A percentile compares a stretch with the other conserved stretches of the same genome.
phyloP scores from a whole-genome alignment of 92 coral and sea anemone genomes.

The Heteractis magnifica region DNA sequence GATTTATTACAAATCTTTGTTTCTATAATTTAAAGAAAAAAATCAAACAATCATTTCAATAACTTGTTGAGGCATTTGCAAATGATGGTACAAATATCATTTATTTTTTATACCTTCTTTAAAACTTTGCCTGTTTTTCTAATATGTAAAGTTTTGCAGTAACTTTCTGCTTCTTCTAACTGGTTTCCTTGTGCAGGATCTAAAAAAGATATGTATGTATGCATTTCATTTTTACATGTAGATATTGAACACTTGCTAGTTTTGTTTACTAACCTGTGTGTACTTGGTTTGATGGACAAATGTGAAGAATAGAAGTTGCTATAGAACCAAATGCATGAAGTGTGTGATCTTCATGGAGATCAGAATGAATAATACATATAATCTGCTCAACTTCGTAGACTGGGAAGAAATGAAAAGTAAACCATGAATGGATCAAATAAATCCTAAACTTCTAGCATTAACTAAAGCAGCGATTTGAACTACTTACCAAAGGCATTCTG shows the following conservation, averaged over 20 bases:
- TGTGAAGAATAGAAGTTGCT: slow-evolving; percentile 54
- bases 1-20: slow-evolving; percentile 40
- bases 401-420: slow-evolving; percentile 4
- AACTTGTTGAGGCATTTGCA: background rate
- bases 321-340: slow-evolving; percentile 49
- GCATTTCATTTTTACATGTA: background rate
- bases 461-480: background rate
- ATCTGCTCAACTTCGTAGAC: slow-evolving; percentile 68
- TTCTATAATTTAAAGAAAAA: slow-evolving; percentile 27
- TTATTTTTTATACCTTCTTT: slow-evolving; percentile 39
- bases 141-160: slow-evolving; percentile 57
- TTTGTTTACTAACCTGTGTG: slow-evolving; percentile 19
- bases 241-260: background rate
- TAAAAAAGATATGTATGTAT: background rate
- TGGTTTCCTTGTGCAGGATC: slow-evolving; percentile 4
- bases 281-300: slow-evolving; percentile 8
- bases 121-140: slow-evolving; percentile 66
- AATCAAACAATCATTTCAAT: background rate
- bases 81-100: background rate
- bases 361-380: slow-evolving; percentile 65
- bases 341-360: slow-evolving; percentile 65
- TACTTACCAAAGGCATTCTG: background rate
- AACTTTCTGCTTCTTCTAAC: slow-evolving; percentile 32
- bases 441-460: background rate
- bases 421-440: too few species aligned